phyloP scores from a whole-genome alignment of 2,113 vertebrate genomes.

The Cacatua alba region DNA sequence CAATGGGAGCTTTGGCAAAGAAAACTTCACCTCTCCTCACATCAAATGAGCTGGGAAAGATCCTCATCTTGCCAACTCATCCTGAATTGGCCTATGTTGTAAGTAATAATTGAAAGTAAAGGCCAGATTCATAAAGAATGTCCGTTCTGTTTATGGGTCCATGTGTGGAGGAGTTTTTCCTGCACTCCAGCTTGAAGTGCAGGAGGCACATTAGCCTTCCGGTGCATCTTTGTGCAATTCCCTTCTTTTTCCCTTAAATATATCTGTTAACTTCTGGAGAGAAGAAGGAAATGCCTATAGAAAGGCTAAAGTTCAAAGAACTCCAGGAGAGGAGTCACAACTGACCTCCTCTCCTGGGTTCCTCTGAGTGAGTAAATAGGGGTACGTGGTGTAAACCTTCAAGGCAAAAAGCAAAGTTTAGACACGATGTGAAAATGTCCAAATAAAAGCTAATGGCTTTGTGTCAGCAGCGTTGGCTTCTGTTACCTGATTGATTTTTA shows the following conservation, averaged over 20 bases:
- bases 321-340: neutral
- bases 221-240: neutral
- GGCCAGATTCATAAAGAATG: slow-evolving; percentile 64
- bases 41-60: slow-evolving; percentile 67
- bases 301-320: neutral
- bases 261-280: neutral
- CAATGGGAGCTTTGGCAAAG: slow-evolving; percentile 64
- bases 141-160: slow-evolving; percentile 25
- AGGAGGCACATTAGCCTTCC: slow-evolving; percentile 10
- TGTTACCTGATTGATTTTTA: slow-evolving; percentile 43
- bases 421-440: slow-evolving; percentile 3
- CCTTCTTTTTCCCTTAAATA: neutral
- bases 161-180: neutral
- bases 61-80: slow-evolving; percentile 65
- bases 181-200: neutral
- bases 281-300: neutral
- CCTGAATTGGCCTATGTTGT: slow-evolving; percentile 70
- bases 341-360: neutral
- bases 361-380: neutral
- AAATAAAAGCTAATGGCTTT: slow-evolving; percentile 16
- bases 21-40: slow-evolving; percentile 47
- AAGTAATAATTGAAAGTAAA: slow-evolving; percentile 75
- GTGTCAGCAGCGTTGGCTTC: slow-evolving; percentile 20
- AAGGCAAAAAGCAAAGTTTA: slow-evolving; percentile 3
- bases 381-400: neutral